Base-by-base conservation (phyloP, 1,140 invertebrate species). In the Dolichoris vasculosae region DNA sequence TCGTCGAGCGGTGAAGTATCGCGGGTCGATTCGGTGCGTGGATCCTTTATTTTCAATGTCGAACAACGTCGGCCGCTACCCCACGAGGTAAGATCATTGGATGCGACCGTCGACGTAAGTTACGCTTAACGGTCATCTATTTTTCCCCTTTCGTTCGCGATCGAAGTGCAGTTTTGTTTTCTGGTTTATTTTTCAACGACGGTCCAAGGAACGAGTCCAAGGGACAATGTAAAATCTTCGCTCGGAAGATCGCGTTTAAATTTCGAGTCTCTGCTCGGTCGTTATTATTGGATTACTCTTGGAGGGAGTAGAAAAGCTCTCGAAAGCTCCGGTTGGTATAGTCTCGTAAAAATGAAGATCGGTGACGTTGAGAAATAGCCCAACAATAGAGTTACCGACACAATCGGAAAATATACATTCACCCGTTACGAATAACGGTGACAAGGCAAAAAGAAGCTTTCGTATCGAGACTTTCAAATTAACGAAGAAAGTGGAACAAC, bases 1-100 rank as follows among this genome's bases (percentile, higher is more conserved):
- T 55, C 81, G 43, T 46, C 46, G 15, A 32, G 4, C 55, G 6
- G 43, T 69, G 43, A 48, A 63, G 63, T 32, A 17, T 63, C 15
- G 43, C 17, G 43, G 13, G 40, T 32, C 40, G 46, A 11, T 9
- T 20, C 0, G 35, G 26, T 38, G 69, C 0, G 32, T 3, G 7
- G 38, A 23, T n/a, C n/a, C 8, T 26, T 82, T 38, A 51, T 73
- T 83, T 83, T 83, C 71, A 46, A 83, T 83, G 82, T 38, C 51
- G 82, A 63, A 3, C 26, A 30, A n/a, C 38, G 9, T 13, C 38
- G 26, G 69, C 26, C 48, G 32, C 40, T 46, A 43, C 30, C 13
- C 82, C 43, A 38, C 69, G 82, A 83, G 82, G 82, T 83, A 55
- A 48, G 71, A 75, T 82, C 8, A 13, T 38, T 71, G 2, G 17